These are phyloP conservation scores for Enteromius paludinosus DNA, from an alignment of 2,797 vertebrate species.

Conservation along the genomic window DNA sequence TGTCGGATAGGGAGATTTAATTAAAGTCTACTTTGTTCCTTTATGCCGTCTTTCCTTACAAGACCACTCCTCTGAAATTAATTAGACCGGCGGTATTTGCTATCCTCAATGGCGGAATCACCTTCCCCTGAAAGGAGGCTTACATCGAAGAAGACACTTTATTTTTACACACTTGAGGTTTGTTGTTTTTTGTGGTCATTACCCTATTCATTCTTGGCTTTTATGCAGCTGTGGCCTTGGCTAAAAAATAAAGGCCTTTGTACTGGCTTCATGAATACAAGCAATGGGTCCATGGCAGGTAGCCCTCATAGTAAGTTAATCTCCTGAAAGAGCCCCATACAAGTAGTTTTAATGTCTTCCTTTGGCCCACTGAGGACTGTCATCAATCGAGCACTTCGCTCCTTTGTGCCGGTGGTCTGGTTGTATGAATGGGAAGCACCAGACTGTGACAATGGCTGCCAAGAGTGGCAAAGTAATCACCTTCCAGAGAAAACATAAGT, in stretches of 20 bases:
- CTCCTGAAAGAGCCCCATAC: constrained; percentile 82
- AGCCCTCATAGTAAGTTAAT: constrained; percentile 87
- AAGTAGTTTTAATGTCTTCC: constrained; percentile 84
- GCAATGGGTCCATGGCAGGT: constrained; percentile 83
- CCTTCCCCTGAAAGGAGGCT: constrained; percentile 76
- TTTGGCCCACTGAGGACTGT: constrained; percentile 76
- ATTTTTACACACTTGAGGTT: constrained; percentile 86
- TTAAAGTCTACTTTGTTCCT: constrained; percentile 81
- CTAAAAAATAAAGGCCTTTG: constrained; percentile 77
- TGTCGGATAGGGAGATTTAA: constrained; percentile 79
- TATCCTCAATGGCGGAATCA: constrained; percentile 73
- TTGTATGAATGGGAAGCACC: constrained; percentile 75
- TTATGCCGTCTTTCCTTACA: constrained; percentile 75
- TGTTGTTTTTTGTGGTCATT: constrained; percentile 86
- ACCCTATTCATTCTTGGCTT: constrained; percentile 79
- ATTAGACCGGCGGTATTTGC: constrained; percentile 74
- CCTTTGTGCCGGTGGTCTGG: constrained; percentile 72
- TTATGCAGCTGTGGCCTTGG: constrained; percentile 83
- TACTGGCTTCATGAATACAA: constrained; percentile 78
- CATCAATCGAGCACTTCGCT: constrained; percentile 82
- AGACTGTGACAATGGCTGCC: constrained; percentile 79
- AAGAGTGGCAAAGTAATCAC: constrained; percentile 83
- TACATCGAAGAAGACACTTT: constrained; percentile 81
- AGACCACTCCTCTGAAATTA: constrained; percentile 82
- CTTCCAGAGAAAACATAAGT: constrained; percentile 81